Base-by-base conservation (phyloP, 2,113 vertebrate species). In the Psittacus erithacus region DNA sequence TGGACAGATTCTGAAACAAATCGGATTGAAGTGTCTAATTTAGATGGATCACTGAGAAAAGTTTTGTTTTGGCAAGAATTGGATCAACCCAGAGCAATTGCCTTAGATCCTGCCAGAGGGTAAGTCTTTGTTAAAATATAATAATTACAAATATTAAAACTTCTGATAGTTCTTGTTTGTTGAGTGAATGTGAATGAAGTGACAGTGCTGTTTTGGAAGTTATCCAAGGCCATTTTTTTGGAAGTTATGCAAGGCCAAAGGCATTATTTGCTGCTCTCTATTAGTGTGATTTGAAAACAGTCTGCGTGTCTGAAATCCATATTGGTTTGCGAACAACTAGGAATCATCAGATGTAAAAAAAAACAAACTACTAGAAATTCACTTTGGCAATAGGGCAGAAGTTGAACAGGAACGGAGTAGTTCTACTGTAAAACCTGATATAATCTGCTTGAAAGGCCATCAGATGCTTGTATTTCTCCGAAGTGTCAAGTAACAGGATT, bases 1-100 rank as follows among this genome's bases (percentile, higher is more conserved):
- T 99, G 99, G 99, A 99, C 99, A 1, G 99, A 99, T 98, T 99
- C 99, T 0, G 99, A 99, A 92, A 99, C 99, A 62, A 99, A 99
- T 93, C 98, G 99, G 24, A 99, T 99, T 28, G 99, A 99, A 97
- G 99, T 99, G 95, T 98, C 99, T 4, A 99, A 99, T 97, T 98
- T 99, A 79, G 99, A 99, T 4, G 99, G 99, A 53, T 97, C 98
- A 5, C 93, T 99, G 94, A 98, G 99, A 85, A 99, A 99, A 91
- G 99, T 99, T 88, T 96, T 99, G 92, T 99, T 99, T 96, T 99
- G 99, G 99, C 99, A 99, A 98, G 99, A 99, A 64, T 97, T 99
- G 97, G 99, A 99, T 97, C 99, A 99, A 93, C 99, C 99, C 14
- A 98, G 99, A 97, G 99, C 99, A 64, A 99, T 99, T 71, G 99